A percentile compares a stretch with the other conserved stretches of the same genome.
These are phyloP conservation scores for Ceratoteleas bidentatus DNA, from an alignment of 1,140 invertebrate genomes.

Conservation along the genomic window DNA sequence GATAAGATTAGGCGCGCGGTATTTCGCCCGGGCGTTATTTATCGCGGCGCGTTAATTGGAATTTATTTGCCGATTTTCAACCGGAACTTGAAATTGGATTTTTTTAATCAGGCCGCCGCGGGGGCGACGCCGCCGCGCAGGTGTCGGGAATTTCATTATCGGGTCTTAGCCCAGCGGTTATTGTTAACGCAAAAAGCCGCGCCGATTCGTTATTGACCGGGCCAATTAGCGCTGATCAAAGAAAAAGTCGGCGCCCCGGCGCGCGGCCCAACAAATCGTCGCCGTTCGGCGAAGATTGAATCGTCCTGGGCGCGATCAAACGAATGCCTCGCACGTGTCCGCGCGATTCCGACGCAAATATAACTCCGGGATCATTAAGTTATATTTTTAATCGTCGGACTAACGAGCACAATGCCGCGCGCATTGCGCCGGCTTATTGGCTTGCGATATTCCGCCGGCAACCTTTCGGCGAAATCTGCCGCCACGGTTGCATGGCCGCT, in stretches of 20 bases:
- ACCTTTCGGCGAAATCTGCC: constrained; percentile 52
- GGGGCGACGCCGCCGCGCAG: constrained; percentile 18
- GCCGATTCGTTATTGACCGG: constrained; percentile 8
- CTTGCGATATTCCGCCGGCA: constrained; percentile 49
- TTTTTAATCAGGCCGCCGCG: constrained; percentile 47
- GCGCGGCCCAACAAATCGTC: constrained; percentile 23
- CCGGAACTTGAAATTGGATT: constrained; percentile 26
- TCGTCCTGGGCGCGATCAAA: constrained; percentile 33
- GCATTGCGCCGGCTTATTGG: constrained; percentile 57
- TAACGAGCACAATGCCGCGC: constrained; percentile 58
- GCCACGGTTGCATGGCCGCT: constrained; percentile 57
- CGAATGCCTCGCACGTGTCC: constrained; percentile 37
- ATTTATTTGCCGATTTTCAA: constrained; percentile 60
- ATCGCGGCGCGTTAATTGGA: constrained; percentile 54
- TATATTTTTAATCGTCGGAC: constrained; percentile 57
- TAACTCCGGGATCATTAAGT: constrained; percentile 57
- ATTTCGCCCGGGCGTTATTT: constrained; percentile 51
- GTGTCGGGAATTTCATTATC: constrained; percentile 28
- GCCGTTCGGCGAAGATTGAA: constrained; percentile 35
- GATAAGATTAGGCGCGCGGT: constrained; percentile 57
- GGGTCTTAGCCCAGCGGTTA: neutral
- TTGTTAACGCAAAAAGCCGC: constrained; percentile 3
- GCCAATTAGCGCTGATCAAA: constrained; percentile 32
- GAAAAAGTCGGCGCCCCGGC: neutral
- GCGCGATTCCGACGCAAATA: constrained; percentile 31